Evolutionary conservation across 2,888 invertebrate genomes (phyloP), one percentile per base, ranked within the genome.

Genomic region (Polydrusus cervinus): DNA sequence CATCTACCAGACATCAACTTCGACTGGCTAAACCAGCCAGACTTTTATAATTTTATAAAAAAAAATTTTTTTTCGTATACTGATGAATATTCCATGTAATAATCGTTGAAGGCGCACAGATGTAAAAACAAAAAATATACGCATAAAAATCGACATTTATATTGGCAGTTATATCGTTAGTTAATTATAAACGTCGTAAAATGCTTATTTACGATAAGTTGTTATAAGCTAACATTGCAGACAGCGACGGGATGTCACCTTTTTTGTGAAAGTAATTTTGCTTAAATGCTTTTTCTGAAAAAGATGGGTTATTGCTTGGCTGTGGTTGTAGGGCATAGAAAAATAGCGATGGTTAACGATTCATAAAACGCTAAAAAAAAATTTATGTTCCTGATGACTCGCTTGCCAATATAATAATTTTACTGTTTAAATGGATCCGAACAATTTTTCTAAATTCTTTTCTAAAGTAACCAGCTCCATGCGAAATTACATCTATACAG

Each of bases 101-200:
- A 53, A 60, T 60, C 57, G 57, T 38, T 34, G 47, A 3, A 30
- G 34, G 25, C 47, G 14, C 14, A 64, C 47, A n/a, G n/a, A n/a
- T 25, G 47, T 30, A n/a, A 45, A 49, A 16, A 66, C 66, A 66
- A 66, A 66, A 66, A 66, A 13, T 51, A 18, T 66, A 18, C 51
- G 38, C 66, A 66, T 66, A 66, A 66, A 66, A 51, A 66, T 53
- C 11, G 66, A 67, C 73, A 67, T 73, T 73, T 67, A 68, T 61
- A 73, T 51, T 61, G 67, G 55, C 67, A 73, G 73, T 73, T 67
- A 67, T 73, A 68, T 67, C 62, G 73, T 60, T 55, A 61, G 67
- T 73, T 73, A 73, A 73, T 73, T 73, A 67, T 73, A 62, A 67
- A 68, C 53, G 18, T 51, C 49, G 67, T 73, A 53, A 73, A 73